Base-by-base conservation (phyloP, 1,140 invertebrate species). In the Nymphalis io region DNA sequence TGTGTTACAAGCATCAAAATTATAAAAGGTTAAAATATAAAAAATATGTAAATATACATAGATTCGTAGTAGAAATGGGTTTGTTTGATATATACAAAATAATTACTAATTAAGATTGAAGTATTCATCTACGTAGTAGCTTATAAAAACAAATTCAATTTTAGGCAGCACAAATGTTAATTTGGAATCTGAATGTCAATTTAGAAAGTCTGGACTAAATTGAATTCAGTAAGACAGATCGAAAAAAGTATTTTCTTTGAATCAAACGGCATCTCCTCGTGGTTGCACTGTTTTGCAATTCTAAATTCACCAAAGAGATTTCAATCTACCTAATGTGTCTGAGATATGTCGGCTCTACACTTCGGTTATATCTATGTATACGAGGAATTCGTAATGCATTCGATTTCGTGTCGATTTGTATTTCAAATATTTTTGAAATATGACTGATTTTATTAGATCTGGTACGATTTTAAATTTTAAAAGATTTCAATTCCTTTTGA, bases 241-340 rank as follows among this genome's bases (percentile, higher is more conserved):
- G 74, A 77, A 73, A 78, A 80, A 77, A 76, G 76, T 73, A 79
- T 80, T 81, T 84, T 79, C 80, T 83, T 82, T 81, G 81, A 86
- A 82, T 81, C 82, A 86, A 80, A 83, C 79, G 74, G 81, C 82
- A 83, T 81, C 74, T 33, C 68, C 73, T 79, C 86, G 78, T 77
- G 81, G 77, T 76, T 79, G 79, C 81, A 83, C 81, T 85, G 82
- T 85, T 89, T 88, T 89, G 82, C 85, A 88, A 90, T 88, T 89
- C 87, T 79, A 86, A 89, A 79, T 82, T 79, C 70, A 74, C 80
- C 74, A 79, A 80, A 88, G 85, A 86, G 87, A 78, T 88, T 89
- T 83, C 83, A 88, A 90, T 89, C 81, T 81, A 72, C 78, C 85
- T 90, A 89, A 90, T 90, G 87, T 89, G 84, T 83, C 86, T 78